Conservation (phyloP, 2,797 vertebrate species). For the Linurgus olivaceus region DNA sequence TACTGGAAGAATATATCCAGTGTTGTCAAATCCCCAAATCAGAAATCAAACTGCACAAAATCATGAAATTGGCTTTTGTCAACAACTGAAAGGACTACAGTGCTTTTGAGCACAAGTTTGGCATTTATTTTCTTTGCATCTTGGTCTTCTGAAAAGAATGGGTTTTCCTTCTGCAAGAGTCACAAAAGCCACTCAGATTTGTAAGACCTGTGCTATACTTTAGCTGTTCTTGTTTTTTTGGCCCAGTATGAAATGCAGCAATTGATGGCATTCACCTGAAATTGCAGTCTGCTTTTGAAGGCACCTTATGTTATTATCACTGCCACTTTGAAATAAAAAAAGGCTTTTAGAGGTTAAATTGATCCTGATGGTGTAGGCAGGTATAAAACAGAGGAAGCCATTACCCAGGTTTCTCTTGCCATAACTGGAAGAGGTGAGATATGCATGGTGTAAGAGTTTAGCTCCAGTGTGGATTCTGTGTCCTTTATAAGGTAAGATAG, state of each 20-base stretch:
- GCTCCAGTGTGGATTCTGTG: background rate
- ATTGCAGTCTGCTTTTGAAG: background rate
- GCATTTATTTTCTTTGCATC: background rate
- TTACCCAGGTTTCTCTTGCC: background rate
- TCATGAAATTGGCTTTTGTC: background rate
- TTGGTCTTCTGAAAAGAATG: background rate
- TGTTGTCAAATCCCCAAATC: background rate
- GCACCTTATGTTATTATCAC: background rate
- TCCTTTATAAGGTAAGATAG: background rate
- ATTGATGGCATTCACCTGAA: background rate
- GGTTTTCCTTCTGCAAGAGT: background rate
- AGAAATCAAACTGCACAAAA: background rate
- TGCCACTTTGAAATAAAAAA: background rate
- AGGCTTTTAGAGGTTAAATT: background rate
- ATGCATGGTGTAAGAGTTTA: background rate
- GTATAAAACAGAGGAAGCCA: background rate
- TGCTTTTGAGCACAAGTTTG: background rate
- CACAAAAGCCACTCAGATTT: background rate
- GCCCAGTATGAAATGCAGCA: background rate
- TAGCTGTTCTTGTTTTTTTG: background rate
- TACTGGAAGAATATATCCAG: background rate
- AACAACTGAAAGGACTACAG: background rate
- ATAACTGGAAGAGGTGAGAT: background rate
- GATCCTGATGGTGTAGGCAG: background rate
- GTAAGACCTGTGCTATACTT: background rate